These are phyloP conservation scores for Lasioglossum zephyrum DNA, from an alignment of 2,888 invertebrate genomes.

Conservation along the genomic window DNA sequence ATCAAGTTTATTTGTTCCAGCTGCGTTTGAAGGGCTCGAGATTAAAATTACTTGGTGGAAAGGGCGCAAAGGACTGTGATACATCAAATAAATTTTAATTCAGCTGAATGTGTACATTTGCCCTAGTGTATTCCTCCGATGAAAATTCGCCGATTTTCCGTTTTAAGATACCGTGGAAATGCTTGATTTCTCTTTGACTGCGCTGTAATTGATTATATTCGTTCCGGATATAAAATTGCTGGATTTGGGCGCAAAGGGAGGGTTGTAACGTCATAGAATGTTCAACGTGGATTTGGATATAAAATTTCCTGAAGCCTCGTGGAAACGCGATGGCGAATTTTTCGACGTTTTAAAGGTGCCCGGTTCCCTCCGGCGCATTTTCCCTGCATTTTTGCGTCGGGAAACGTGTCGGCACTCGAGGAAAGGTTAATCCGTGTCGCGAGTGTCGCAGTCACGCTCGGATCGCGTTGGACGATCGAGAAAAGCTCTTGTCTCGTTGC, in stretches of 20 bases:
- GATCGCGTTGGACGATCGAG: neutral
- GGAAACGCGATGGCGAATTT: neutral
- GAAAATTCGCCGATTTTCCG: neutral
- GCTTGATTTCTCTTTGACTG: neutral
- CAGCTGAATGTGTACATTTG: neutral
- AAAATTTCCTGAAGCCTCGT: neutral
- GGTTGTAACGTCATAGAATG: neutral
- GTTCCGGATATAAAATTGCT: neutral
- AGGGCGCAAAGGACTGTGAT: no score
- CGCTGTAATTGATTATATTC: neutral
- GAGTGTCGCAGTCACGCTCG: neutral
- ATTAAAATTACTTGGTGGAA: neutral
- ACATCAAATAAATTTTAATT: neutral
- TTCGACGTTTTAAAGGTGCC: neutral
- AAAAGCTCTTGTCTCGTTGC: neutral
- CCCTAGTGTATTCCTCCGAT: neutral
- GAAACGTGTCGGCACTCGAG: neutral
- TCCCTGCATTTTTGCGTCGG: neutral
- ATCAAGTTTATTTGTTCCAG: neutral
- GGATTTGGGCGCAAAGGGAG: neutral
- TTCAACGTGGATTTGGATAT: neutral
- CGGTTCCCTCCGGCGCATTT: neutral
- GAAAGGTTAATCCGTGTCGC: neutral
- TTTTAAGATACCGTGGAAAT: no score
- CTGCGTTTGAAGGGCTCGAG: neutral